phyloP scores from a whole-genome alignment of 2,888 invertebrate species.

The Thyatira batis region DNA sequence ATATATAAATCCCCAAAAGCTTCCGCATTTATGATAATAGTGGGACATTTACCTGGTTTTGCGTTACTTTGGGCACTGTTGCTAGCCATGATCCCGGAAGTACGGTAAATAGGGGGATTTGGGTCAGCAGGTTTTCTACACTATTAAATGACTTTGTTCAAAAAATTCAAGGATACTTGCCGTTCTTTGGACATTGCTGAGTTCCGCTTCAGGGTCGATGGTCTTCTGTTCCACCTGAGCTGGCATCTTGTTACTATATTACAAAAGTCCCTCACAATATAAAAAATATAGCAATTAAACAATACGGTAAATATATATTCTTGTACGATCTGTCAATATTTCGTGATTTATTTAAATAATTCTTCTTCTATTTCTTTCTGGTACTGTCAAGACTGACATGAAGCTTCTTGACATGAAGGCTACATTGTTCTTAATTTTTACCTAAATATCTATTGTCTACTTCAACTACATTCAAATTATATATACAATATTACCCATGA shows the following conservation, averaged over 20 bases:
- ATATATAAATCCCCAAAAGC: no score
- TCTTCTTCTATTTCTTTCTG: not conserved
- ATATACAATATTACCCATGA: no score
- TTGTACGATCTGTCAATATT: not conserved
- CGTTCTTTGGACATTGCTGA: conserved; percentile 70
- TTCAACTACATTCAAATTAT: conserved; percentile 14
- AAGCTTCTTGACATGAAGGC: not conserved
- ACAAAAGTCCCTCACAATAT: conserved; percentile 15
- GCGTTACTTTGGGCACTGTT: no score
- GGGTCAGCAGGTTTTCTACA: no score
- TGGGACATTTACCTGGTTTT: no score
- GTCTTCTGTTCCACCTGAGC: conserved; percentile 63
- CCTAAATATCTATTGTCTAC: no score
- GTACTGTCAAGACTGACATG: not conserved
- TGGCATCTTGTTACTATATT: conserved; percentile 50
- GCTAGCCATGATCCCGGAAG: no score
- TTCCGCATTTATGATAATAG: no score
- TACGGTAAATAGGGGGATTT: no score
- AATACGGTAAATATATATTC: not conserved
- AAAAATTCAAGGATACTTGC: no score
- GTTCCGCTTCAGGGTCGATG: conserved; percentile 69
- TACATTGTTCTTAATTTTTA: not conserved
- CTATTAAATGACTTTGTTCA: no score
- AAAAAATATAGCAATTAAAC: conserved; percentile 14
- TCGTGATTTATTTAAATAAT: not conserved